Evolutionary conservation across 1,140 invertebrate genomes (phyloP).

Genomic region (Andrena cerasifolii): DNA sequence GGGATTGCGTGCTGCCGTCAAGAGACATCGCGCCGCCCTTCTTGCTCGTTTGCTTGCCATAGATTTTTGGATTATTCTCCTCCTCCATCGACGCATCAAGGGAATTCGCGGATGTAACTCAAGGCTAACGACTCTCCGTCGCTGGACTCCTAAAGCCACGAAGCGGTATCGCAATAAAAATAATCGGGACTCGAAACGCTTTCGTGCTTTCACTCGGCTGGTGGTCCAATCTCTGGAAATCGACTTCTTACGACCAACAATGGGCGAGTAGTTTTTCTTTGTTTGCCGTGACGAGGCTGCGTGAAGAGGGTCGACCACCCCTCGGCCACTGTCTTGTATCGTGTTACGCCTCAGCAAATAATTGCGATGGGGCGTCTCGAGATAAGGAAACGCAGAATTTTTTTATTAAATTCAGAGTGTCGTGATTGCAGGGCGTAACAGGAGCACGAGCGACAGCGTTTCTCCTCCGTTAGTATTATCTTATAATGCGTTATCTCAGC

Average conservation of each 20-base stretch:
- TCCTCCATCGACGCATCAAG: slow-evolving; percentile 1
- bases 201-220: not conserved
- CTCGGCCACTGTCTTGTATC: too few species aligned
- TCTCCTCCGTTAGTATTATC: not conserved
- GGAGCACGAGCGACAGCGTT: not conserved
- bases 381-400: slow-evolving; percentile 4
- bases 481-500: slow-evolving; percentile 32
- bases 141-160: slow-evolving; percentile 22
- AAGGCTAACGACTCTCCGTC: not conserved
- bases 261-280: slow-evolving; percentile 20
- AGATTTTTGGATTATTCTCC: slow-evolving; percentile 38
- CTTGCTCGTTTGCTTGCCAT: slow-evolving; percentile 3
- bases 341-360: too few species aligned
- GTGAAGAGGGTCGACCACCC: not conserved
- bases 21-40: slow-evolving; percentile 20
- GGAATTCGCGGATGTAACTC: slow-evolving; percentile 11
- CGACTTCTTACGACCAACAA: slow-evolving; percentile 4
- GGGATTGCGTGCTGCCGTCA: slow-evolving; percentile 24
- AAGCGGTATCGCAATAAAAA: slow-evolving; percentile 17
- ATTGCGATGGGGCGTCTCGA: too few species aligned
- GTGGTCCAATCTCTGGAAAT: slow-evolving; percentile 15
- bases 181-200: slow-evolving; percentile 5
- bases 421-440: not conserved
- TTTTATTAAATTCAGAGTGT: slow-evolving; percentile 35
- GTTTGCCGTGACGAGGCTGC: not conserved